phyloP scores from a whole-genome alignment of 2,888 invertebrate genomes.

The Ectobius pallidus region DNA sequence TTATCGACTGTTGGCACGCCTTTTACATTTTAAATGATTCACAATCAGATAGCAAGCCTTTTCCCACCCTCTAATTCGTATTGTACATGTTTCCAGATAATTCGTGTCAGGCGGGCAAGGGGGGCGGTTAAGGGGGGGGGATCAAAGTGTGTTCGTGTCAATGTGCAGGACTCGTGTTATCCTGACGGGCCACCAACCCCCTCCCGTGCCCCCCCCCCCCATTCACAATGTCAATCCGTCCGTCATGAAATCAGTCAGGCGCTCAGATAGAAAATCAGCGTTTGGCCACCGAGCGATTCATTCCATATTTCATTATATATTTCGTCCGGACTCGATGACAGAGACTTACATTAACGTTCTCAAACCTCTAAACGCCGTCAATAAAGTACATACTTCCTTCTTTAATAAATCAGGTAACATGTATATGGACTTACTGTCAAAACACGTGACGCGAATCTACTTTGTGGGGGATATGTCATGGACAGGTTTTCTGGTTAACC shows the following conservation, averaged over 20 bases:
- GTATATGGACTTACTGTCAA: no score
- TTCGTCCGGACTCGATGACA: no score
- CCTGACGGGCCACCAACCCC: neutral
- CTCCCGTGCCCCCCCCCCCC: neutral
- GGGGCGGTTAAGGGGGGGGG: neutral
- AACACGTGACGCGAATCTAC: no score
- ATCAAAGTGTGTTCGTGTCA: slow-evolving; percentile 22
- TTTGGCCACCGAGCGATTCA: neutral
- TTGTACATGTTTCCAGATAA: slow-evolving; percentile 29
- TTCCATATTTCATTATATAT: no score
- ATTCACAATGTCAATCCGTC: neutral
- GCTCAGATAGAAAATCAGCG: neutral
- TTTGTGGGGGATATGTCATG: no score
- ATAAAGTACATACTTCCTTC: no score
- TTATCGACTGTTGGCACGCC: slow-evolving; percentile 18
- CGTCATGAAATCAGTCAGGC: neutral
- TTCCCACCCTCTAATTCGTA: slow-evolving; percentile 13
- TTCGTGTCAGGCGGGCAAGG: slow-evolving; percentile 14
- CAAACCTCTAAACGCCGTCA: no score
- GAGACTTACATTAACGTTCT: no score
- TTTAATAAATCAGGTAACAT: no score
- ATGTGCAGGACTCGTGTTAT: slow-evolving; percentile 21
- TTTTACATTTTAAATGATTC: slow-evolving; percentile 29
- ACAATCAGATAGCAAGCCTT: slow-evolving; percentile 24
- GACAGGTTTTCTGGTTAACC: no score